Evolutionary conservation across 1,140 invertebrate species (phyloP), one percentile per base, ranked within the genome.

Genomic region (Pantala flavescens): DNA sequence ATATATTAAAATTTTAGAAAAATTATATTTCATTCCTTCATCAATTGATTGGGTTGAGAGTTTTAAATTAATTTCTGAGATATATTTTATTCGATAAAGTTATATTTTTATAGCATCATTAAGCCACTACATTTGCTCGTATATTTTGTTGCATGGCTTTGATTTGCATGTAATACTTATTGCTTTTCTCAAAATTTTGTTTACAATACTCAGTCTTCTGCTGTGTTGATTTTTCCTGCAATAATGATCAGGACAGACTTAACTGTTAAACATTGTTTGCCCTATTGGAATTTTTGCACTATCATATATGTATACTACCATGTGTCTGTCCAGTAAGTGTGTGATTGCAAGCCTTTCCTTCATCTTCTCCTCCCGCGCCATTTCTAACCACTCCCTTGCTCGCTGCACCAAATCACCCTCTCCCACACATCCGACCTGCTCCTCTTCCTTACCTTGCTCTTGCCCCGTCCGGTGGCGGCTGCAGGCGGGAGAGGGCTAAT

Each of bases 401-500:
- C 24, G 75, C 74, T 49, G 81, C 49, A 63, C n/a, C 49, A 63
- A 19, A 1, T 21, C 49, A 19, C 16, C 49, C 49, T 63, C 16
- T 21, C 49, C 49, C 49, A 63, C 12, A 16, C n/a, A 63, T 19
- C 49, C 10, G 43, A 49, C 43, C 49, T 63, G 49, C 49, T 82
- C 82, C 82, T 80, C 75, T 80, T 28, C 78, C 79, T 80, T 73
- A 76, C 77, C 75, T 76, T 77, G 82, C 82, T 83, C 82, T 83
- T 81, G 78, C 80, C 82, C 81, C 75, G 78, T 79, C 81, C 80
- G 78, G 80, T 82, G 82, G 82, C 77, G 77, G 79, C 78, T 84
- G 78, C 81, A 88, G 87, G 84, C 81, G 87, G 81, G 87, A 88
- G 82, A 88, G 86, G 83, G 84, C 83, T 85, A 87, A 86, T 84